Percentiles rank a stretch among this genome's conserved stretches.
Conservation (phyloP, 2,888 invertebrate genomes). For the Parasteatoda lunata region DNA sequence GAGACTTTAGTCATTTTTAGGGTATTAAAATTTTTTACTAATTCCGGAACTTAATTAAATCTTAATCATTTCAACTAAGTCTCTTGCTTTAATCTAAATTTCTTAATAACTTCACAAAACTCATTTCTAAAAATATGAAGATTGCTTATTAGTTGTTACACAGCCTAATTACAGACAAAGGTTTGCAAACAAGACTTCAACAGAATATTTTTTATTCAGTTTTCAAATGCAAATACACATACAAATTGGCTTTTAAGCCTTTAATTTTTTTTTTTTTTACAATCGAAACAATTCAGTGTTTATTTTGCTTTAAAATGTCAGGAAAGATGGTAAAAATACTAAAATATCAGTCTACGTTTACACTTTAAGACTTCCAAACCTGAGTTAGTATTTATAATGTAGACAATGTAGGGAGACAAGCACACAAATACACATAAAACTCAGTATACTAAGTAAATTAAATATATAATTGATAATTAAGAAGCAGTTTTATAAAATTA, state of each 20-base stretch:
- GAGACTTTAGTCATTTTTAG: too few species aligned
- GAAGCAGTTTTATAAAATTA: slow-evolving; percentile 61
- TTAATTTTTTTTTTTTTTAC: too few species aligned
- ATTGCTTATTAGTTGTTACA: neutral
- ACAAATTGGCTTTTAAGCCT: too few species aligned
- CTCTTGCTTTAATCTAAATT: too few species aligned
- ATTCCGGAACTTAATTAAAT: too few species aligned
- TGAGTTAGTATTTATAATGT: slow-evolving; percentile 34
- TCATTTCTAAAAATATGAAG: neutral
- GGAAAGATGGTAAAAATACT: slow-evolving; percentile 32
- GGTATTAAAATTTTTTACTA: too few species aligned
- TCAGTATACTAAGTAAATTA: slow-evolving; percentile 27
- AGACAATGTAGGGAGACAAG: neutral
- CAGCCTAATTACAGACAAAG: too few species aligned
- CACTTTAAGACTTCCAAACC: slow-evolving; percentile 13
- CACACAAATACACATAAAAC: slow-evolving; percentile 44
- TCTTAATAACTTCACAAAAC: too few species aligned
- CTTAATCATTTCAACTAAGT: too few species aligned
- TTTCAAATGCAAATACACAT: too few species aligned
- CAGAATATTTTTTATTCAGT: too few species aligned
- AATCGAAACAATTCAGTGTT: too few species aligned
- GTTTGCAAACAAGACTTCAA: neutral
- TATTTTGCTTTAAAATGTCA: slow-evolving; percentile 15
- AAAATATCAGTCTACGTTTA: slow-evolving; percentile 41
- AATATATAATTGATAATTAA: slow-evolving; percentile 21